phyloP scores from a whole-genome alignment of 2,888 invertebrate species.

The Napeogenes inachia region DNA sequence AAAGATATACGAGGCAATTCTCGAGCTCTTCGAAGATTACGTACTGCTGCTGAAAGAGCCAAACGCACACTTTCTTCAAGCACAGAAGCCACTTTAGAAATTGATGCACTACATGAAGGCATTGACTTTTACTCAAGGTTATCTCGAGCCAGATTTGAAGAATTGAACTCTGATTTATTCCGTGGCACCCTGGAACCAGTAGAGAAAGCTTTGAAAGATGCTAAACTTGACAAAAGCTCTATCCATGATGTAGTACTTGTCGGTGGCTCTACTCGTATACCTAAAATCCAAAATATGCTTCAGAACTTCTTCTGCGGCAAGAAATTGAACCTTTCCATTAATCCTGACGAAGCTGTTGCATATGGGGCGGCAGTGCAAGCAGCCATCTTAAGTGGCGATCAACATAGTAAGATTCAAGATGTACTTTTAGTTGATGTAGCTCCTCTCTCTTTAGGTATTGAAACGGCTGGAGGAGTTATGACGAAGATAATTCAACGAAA shows the following conservation, averaged over 20 bases:
- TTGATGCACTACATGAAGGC: slow-evolving; percentile 85
- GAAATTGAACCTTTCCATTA: slow-evolving; percentile 83
- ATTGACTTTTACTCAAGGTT: slow-evolving; percentile 83
- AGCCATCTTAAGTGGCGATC: slow-evolving; percentile 84
- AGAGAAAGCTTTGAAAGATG: slow-evolving; percentile 86
- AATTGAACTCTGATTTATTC: slow-evolving; percentile 84
- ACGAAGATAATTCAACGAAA: slow-evolving; percentile 85
- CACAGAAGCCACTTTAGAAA: slow-evolving; percentile 85
- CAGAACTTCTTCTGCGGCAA: slow-evolving; percentile 87
- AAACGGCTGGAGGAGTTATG: slow-evolving; percentile 89
- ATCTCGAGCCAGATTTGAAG: slow-evolving; percentile 86
- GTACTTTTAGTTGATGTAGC: slow-evolving; percentile 78
- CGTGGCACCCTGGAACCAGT: slow-evolving; percentile 85
- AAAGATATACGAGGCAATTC: slow-evolving; percentile 82
- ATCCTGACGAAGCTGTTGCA: slow-evolving; percentile 89
- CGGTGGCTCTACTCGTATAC: slow-evolving; percentile 88
- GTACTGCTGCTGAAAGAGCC: slow-evolving; percentile 87
- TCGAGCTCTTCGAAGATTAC: slow-evolving; percentile 81
- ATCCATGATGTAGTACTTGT: slow-evolving; percentile 89
- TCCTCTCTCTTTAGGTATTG: slow-evolving; percentile 83
- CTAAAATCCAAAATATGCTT: slow-evolving; percentile 85
- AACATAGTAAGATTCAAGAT: slow-evolving; percentile 85
- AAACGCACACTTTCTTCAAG: slow-evolving; percentile 87
- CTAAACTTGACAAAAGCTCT: slow-evolving; percentile 85
- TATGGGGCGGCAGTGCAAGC: slow-evolving; percentile 87